Conservation (phyloP, 35 echinoderm and acorn worm genomes). For the Apostichopus parvimensis region DNA sequence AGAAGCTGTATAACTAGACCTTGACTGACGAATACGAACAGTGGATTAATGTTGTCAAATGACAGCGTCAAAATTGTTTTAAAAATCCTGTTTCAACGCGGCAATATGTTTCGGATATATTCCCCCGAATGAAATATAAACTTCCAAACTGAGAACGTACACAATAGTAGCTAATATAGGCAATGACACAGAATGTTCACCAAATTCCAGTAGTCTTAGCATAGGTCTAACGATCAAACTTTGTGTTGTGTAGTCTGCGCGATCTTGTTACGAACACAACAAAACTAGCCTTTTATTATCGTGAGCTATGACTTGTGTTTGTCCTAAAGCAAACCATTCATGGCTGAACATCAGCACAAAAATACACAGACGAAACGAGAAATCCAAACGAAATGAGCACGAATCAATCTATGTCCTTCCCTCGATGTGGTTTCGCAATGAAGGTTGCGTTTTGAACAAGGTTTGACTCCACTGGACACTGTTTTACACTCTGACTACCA, state of each 20-base stretch:
- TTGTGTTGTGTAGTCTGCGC: not conserved
- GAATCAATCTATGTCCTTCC: slow-evolving; percentile 13
- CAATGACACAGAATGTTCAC: not conserved
- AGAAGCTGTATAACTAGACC: not conserved
- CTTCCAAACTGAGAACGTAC: not conserved
- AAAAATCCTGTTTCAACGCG: not conserved
- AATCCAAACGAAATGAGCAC: slow-evolving; percentile 5
- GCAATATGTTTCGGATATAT: not conserved
- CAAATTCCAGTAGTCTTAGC: not conserved
- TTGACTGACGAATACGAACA: not conserved
- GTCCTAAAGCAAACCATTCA: not conserved
- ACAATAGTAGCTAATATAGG: not conserved
- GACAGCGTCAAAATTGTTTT: not conserved
- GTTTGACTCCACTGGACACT: not conserved
- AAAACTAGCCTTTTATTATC: not conserved
- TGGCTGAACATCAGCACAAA: slow-evolving; percentile 6
- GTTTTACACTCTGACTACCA: slow-evolving; percentile 1
- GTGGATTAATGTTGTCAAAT: not conserved
- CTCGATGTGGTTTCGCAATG: slow-evolving; percentile 20
- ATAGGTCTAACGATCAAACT: not conserved
- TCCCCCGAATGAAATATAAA: not conserved
- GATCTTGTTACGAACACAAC: not conserved
- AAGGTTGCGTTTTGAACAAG: slow-evolving; percentile 4
- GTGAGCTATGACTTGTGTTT: not conserved
- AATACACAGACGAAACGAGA: not conserved